These are phyloP conservation scores for Heliconius erato DNA, from an alignment of 2,888 invertebrate species.

Conservation along the genomic window DNA sequence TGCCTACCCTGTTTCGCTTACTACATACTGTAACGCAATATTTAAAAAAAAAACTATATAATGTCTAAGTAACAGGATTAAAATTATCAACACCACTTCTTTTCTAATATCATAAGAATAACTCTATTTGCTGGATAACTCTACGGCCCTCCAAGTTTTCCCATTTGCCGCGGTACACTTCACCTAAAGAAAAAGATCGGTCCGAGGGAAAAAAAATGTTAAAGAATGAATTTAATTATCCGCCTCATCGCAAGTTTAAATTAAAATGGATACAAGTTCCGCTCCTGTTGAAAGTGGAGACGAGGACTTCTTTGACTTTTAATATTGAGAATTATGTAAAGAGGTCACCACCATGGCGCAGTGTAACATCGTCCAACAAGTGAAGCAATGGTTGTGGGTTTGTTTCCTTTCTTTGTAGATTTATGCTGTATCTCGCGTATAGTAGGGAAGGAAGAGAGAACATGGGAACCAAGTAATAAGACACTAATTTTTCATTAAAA, in stretches of 20 bases:
- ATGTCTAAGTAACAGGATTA: background rate
- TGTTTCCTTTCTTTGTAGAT: background rate
- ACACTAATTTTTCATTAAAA: background rate
- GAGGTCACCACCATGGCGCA: background rate
- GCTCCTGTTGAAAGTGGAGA: background rate
- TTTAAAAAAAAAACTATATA: background rate
- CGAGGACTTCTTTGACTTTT: background rate
- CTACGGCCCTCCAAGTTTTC: slow-evolving; percentile 26
- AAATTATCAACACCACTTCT: background rate
- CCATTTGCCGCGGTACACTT: slow-evolving; percentile 27
- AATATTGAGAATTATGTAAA: background rate
- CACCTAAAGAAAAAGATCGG: background rate
- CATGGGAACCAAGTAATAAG: background rate
- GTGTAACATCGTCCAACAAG: background rate
- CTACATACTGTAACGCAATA: background rate
- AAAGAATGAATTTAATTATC: slow-evolving; percentile 34
- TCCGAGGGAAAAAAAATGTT: slow-evolving; percentile 20
- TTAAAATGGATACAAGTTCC: slow-evolving; percentile 31
- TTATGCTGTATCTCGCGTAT: background rate
- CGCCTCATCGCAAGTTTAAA: slow-evolving; percentile 37
- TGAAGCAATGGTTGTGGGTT: background rate
- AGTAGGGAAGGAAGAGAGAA: background rate
- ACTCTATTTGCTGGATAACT: slow-evolving; percentile 27
- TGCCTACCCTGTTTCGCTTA: background rate
- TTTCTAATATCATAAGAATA: background rate